Evolutionary conservation across 2,797 vertebrate genomes (phyloP), one percentile per base, ranked within the genome.

Genomic region (Propithecus perrieri): DNA sequence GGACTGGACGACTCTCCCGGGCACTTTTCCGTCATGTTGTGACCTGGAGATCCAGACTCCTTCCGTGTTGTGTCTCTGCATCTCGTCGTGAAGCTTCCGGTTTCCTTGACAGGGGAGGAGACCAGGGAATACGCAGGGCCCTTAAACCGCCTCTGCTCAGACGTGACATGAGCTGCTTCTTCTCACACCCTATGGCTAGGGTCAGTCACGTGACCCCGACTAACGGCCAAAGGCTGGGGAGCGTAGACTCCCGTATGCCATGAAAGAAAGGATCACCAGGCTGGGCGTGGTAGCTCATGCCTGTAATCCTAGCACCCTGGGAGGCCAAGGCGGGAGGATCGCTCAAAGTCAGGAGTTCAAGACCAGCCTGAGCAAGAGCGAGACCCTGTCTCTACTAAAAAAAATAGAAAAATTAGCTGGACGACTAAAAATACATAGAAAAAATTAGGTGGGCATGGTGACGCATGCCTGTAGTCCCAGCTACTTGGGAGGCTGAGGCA

Each of bases 151-250:
- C 17, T 95, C 65, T 71, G 5, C 53, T 4, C 7, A 48, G 48
- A 61, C 1, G 1, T 12, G 38, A 65, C 10, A 7, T 9, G 57
- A 28, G 61, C 67, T n/a, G 57, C n/a, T 83, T 57, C 18, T 38
- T 48, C 33, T 85, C n/a, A 28, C 30, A 35, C 38, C 30, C 86
- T 79, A 1, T 22, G 55, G 50, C 17, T 35, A 79, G 28, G 30
- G 59, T 74, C 55, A 30, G 46, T 26, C 63, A 85, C 14, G 28
- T 11, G 48, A n/a, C 18, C 50, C 30, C 59, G n/a, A 38, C 15
- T 24, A 48, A 72, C 1, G 33, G 7, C 50, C 48, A 38, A 88
- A 12, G 6, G 4, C 0, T 20, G 7, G 0, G 26, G 1, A 50
- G 1, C 18, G 4, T 3, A 78, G 43, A 35, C 20, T 76, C 43